phyloP scores from a whole-genome alignment of 2,113 vertebrate species.

The Bos taurus region DNA sequence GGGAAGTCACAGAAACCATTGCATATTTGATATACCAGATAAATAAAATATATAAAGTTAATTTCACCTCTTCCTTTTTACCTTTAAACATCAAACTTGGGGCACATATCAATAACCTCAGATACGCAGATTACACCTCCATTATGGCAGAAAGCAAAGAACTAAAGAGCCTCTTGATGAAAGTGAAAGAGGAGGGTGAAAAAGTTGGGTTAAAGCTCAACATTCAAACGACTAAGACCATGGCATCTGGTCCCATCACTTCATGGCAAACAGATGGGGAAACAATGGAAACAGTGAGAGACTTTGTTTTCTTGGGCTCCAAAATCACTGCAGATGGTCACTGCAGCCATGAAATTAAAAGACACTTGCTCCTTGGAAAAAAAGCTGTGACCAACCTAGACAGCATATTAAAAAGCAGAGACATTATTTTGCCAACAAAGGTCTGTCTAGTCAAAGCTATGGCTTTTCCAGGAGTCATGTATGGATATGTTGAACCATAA shows the following conservation, averaged over 20 bases:
- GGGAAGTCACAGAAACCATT: accelerated
- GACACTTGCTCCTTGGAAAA: neutral
- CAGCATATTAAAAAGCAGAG: neutral
- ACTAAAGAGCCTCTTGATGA: neutral
- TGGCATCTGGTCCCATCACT: neutral
- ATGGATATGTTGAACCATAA: neutral
- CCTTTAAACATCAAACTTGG: neutral
- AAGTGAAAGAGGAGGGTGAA: neutral
- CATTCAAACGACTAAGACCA: neutral
- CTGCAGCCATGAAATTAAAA: neutral
- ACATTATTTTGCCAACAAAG: neutral
- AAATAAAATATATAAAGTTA: neutral
- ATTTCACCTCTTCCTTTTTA: neutral
- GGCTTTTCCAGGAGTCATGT: neutral
- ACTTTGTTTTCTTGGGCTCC: neutral
- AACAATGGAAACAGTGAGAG: neutral
- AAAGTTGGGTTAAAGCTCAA: neutral
- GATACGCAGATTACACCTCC: neutral
- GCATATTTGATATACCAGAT: neutral
- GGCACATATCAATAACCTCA: neutral
- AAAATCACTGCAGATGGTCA: neutral
- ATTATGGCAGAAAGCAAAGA: neutral
- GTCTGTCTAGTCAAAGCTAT: neutral
- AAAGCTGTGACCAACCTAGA: neutral
- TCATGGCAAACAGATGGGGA: neutral